A percentile compares a stretch with the other conserved stretches of the same genome.
phyloP scores from a whole-genome alignment of 2,797 vertebrate species.

The Rhinella marina region DNA sequence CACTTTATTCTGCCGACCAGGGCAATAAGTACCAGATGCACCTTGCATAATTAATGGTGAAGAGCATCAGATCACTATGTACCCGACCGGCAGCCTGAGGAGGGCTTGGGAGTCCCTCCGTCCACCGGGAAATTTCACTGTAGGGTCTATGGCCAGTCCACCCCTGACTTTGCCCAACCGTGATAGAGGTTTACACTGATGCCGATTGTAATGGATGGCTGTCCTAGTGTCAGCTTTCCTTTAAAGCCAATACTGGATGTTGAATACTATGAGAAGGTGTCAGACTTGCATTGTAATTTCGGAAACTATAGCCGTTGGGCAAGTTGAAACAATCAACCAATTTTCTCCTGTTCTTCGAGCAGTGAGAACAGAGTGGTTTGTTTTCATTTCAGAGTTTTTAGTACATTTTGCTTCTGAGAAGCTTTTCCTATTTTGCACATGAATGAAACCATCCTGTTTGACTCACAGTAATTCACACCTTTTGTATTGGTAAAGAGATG shows the following conservation, averaged over 20 bases:
- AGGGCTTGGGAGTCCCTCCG: too few relatives aligned
- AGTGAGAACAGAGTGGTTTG: background rate
- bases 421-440: constrained; percentile 29
- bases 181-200: background rate
- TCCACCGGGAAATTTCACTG: too few relatives aligned
- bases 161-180: background rate
- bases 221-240: background rate
- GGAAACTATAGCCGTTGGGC: background rate
- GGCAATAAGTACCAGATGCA: too few relatives aligned
- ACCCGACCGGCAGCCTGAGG: too few relatives aligned
- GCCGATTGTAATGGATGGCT: background rate
- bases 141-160: too few relatives aligned
- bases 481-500: constrained; percentile 9
- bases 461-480: constrained; percentile 20
- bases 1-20: too few relatives aligned
- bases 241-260: background rate
- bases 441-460: constrained; percentile 14
- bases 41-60: too few relatives aligned
- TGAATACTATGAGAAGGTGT: background rate
- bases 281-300: background rate
- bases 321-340: constrained; percentile 31
- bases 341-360: background rate
- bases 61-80: too few relatives aligned
- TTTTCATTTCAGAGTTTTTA: constrained; percentile 13
- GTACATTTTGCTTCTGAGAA: constrained; percentile 21